Conservation (phyloP, 1,140 invertebrate genomes). For the Apocrypta bakeri region DNA sequence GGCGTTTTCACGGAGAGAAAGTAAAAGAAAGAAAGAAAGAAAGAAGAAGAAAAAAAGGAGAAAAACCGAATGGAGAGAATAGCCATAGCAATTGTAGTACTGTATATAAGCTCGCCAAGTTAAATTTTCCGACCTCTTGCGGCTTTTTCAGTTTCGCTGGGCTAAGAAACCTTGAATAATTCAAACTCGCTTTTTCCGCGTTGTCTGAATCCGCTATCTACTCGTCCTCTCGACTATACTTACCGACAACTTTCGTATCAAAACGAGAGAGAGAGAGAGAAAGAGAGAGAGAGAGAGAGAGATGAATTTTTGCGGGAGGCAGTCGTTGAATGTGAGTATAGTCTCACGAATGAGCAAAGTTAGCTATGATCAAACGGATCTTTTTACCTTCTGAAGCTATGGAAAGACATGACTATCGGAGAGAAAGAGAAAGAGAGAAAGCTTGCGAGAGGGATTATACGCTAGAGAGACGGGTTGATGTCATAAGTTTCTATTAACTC, state of each 20-base stretch:
- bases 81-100: neutral
- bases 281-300: neutral
- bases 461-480: too few species aligned
- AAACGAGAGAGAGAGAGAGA: neutral
- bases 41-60: neutral
- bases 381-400: neutral
- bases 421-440: neutral
- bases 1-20: neutral
- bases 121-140: conserved; percentile 5
- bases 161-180: conserved; percentile 35
- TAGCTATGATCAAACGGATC: conserved; percentile 8
- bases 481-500: neutral
- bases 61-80: neutral
- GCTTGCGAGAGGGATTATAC: neutral
- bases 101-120: conserved; percentile 13
- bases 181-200: conserved; percentile 33
- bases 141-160: neutral
- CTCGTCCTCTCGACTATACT: neutral
- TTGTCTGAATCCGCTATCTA: conserved; percentile 3
- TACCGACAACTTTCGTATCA: conserved; percentile 5
- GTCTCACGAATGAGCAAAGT: neutral
- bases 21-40: neutral
- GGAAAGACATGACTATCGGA: neutral
- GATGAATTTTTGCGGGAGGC: conserved; percentile 7
- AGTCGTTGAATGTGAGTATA: neutral